phyloP scores from a whole-genome alignment of 2,113 vertebrate genomes.

The Mus spicilegus region DNA sequence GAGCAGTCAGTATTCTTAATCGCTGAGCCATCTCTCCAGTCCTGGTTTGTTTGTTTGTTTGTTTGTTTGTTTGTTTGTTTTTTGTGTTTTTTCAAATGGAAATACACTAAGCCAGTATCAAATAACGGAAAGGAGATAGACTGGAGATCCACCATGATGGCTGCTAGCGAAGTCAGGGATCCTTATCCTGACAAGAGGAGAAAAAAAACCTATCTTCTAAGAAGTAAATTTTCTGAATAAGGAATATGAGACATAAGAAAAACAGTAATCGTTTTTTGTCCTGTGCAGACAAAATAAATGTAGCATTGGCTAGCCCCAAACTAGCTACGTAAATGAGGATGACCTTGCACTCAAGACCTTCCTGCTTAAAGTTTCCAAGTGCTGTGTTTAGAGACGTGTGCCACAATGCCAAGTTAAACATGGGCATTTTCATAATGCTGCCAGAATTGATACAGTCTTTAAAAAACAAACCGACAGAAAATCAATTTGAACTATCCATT shows the following conservation, averaged over 20 bases:
- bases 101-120: not conserved
- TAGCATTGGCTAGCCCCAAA: not conserved
- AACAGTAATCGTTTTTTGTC: not conserved
- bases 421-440: conserved; percentile 12
- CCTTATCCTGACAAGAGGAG: not conserved
- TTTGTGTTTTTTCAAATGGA: conserved; percentile 40
- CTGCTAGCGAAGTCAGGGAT: not conserved
- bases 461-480: not conserved
- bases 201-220: not conserved
- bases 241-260: not conserved
- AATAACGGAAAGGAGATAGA: not conserved
- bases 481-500: not conserved
- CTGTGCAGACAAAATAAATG: not conserved
- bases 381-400: not conserved
- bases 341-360: not conserved
- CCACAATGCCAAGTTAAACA: too few species aligned
- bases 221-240: not conserved
- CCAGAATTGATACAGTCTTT: not conserved
- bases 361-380: not conserved
- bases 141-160: not conserved
- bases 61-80: too few species aligned
- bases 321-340: not conserved
- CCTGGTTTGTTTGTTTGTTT: too few species aligned
- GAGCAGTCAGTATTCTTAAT: too few species aligned
- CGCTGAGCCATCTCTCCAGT: too few species aligned